Evolutionary conservation across 2,113 vertebrate genomes (phyloP), one percentile per base, ranked within the genome.

Genomic region (Triplophysa rosa): DNA sequence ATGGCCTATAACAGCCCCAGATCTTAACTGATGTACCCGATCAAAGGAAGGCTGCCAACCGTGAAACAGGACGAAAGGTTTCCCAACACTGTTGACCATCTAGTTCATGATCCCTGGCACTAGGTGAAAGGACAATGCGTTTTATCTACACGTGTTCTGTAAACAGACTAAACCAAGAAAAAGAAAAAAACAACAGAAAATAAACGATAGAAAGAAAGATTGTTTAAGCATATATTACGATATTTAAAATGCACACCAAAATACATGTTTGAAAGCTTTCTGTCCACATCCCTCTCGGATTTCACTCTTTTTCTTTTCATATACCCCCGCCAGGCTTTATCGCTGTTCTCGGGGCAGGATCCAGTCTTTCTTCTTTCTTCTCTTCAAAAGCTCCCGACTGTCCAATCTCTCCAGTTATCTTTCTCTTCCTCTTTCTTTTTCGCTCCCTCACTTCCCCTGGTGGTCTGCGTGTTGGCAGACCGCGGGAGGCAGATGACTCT

Each of bases 401-500:
- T 81, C 82, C 83, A 87, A 86, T 87, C 85, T 86, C 59, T 40
- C 80, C 79, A 81, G 65, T 83, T 86, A 89, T 90, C 86, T 79
- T 63, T 73, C 66, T 49, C 54, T 74, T 66, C 79, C 73, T 87
- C 79, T 84, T 71, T 54, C 7, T 56, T 82, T 79, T 24, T 52
- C n/a, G 81, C 47, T 75, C 49, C 45, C 68, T 86, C 79, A 80
- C 83, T 90, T 83, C 84, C 82, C 75, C 62, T 33, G 90, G 89
- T 91, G 90, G 89, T 91, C 89, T 83, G 54, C 4, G 11, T 52
- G 71, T 80, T 85, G 78, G 83, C 85, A 86, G 82, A 37, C 86
- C 73, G 68, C 85, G 77, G 87, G 86, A 87, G 84, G 86, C 85
- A 86, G 88, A 90, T 84, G 84, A 90, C 88, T 82, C 87, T 82